Evolutionary conservation across 2,113 vertebrate species (phyloP).

Genomic region (Syngnathus floridae): DNA sequence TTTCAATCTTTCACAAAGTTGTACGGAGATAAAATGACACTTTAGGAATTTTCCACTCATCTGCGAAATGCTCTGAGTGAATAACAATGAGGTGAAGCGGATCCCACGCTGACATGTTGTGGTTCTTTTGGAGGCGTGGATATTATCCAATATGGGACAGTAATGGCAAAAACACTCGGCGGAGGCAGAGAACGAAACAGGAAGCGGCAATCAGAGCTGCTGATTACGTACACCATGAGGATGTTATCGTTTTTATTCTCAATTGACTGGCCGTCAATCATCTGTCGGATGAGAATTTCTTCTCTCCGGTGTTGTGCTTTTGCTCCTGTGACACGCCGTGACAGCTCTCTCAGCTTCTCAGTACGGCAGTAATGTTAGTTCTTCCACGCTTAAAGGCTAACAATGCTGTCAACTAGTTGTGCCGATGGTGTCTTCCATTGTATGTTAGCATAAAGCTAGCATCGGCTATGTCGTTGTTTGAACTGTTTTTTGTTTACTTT

Average conservation of each 20-base stretch:
- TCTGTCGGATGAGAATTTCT: neutral
- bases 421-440: no score
- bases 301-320: neutral
- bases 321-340: neutral
- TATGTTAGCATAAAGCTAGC: no score
- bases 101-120: neutral
- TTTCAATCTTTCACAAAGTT: neutral
- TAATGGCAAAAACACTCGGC: conserved; percentile 5
- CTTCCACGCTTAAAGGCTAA: no score
- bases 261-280: neutral
- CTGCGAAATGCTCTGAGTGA: neutral
- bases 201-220: conserved; percentile 6
- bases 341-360: no score
- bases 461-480: no score
- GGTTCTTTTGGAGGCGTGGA: neutral
- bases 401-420: no score
- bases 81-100: neutral
- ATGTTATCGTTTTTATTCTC: conserved; percentile 2
- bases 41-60: neutral
- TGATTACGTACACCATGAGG: conserved; percentile 5
- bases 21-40: neutral
- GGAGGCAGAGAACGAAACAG: neutral
- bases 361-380: no score
- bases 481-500: no score
- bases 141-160: neutral